phyloP scores from a whole-genome alignment of 2,113 vertebrate genomes.

The Leptocoma aspasia region DNA sequence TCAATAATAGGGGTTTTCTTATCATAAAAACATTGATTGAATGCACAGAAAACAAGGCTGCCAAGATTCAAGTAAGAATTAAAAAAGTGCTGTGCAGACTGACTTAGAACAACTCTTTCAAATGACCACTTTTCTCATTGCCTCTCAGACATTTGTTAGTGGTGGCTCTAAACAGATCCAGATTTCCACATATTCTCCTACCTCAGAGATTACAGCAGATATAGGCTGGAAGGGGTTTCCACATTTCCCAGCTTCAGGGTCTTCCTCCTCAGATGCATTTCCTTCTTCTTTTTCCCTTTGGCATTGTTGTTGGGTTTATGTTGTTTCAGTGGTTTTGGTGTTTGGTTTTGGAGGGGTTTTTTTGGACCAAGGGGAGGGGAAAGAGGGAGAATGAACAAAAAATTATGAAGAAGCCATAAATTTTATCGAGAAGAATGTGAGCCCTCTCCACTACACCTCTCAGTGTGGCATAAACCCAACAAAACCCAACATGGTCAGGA shows the following conservation, averaged over 20 bases:
- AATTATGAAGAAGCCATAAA: not conserved
- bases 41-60: not conserved
- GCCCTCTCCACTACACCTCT: not conserved
- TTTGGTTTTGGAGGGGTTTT: not conserved
- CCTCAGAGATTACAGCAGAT: constrained; percentile 81
- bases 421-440: not conserved
- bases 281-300: constrained; percentile 80
- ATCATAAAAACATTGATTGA: not conserved
- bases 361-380: accelerated
- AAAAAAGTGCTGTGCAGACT: not conserved
- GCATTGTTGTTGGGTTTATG: constrained; percentile 56
- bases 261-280: constrained; percentile 56
- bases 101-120: not conserved
- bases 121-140: not conserved
- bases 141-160: not conserved
- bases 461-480: not conserved
- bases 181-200: constrained; percentile 47
- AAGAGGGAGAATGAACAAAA: not conserved
- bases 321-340: not conserved
- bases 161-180: not conserved
- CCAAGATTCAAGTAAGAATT: not conserved
- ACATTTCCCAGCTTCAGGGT: constrained; percentile 63
- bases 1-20: not conserved
- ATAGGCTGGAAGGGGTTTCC: constrained; percentile 90
- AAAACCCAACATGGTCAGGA: not conserved